A percentile compares a stretch with the other conserved stretches of the same genome.
phyloP scores from a whole-genome alignment of 2,888 invertebrate genomes.

The Dicycla oo region DNA sequence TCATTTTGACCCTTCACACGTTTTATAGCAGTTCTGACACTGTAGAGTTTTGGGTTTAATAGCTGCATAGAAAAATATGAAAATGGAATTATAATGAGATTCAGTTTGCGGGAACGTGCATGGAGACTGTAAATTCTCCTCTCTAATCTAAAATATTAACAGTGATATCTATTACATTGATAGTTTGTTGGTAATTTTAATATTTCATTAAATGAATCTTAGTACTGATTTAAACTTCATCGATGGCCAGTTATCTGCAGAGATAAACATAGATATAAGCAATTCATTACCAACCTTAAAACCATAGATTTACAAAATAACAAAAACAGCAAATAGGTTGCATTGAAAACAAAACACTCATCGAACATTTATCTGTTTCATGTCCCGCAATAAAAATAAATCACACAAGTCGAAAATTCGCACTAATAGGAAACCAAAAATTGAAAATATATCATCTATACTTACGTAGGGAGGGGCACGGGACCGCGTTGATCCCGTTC shows the following conservation, averaged over 20 bases:
- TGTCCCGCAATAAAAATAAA: constrained; percentile 73
- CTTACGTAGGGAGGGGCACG: constrained; percentile 77
- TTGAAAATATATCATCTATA: constrained; percentile 88
- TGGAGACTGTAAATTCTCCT: not conserved
- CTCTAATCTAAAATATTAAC: not conserved
- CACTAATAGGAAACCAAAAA: constrained; percentile 83
- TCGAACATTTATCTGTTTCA: constrained; percentile 53
- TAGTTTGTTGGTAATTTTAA: not conserved
- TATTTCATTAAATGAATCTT: not conserved
- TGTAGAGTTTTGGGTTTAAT: constrained; percentile 70
- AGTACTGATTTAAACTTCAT: not conserved
- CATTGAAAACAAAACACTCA: constrained; percentile 43
- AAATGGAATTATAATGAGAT: constrained; percentile 60
- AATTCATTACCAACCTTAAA: not conserved
- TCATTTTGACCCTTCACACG: constrained; percentile 88
- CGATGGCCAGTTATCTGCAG: no score
- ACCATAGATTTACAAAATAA: not conserved
- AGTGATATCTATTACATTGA: not conserved
- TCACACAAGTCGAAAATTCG: constrained; percentile 80
- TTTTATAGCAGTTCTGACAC: constrained; percentile 84
- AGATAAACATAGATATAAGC: no score
- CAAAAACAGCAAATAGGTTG: constrained; percentile 9
- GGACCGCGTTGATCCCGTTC: constrained; percentile 76
- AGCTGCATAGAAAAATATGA: constrained; percentile 57
- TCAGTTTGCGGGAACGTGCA: constrained; percentile 24